Evolutionary conservation across 2,888 invertebrate species (phyloP), one percentile per base, ranked within the genome.

Genomic region (Ectropis crepuscularia): DNA sequence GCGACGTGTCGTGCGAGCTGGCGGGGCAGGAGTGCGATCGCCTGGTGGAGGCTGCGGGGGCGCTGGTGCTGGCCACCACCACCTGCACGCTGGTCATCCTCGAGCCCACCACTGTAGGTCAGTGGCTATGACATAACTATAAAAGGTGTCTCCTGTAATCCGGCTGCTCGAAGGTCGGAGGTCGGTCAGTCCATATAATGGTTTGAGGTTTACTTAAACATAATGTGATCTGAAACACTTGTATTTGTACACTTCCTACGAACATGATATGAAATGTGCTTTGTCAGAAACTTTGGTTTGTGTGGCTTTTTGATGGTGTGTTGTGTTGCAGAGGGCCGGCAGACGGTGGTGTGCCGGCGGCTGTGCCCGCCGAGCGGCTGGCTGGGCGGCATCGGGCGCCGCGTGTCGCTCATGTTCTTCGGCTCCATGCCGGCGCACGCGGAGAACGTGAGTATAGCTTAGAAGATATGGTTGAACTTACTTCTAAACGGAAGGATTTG

Each of bases 21-120:
- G 97, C 97, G 38, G 97, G 97, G 0, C 97, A 97, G 86, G 97
- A 97, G 88, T 97, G 97, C 76, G 96, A 96, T 75, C 94, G 95
- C 60, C 88, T 97, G 12, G 94, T 69, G 90, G 96, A 53, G 94
- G 96, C 55, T 94, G 95, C 0, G 93, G 97, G 97, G 5, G 67
- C 70, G 0, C 96, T 97, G 78, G 94, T 98, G 72, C 93, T 98
- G 53, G 97, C 97, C 0, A 99, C 98, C 9, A 98, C 98, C 0
- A 98, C 98, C 0, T 97, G 98, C 79, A 97, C 97, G 0, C 94
- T 98, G 39, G 95, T 97, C 78, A 61, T 86, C 48, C 74, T 88
- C 38, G 77, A 77, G 10, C 84, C 86, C 6, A 75, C 80, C 38
- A 67, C 77, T 45, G 60, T 80, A 11, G 84, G 87, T 85, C 5